Conservation (phyloP, 2,888 invertebrate species). For the Heteromurus nitidus region DNA sequence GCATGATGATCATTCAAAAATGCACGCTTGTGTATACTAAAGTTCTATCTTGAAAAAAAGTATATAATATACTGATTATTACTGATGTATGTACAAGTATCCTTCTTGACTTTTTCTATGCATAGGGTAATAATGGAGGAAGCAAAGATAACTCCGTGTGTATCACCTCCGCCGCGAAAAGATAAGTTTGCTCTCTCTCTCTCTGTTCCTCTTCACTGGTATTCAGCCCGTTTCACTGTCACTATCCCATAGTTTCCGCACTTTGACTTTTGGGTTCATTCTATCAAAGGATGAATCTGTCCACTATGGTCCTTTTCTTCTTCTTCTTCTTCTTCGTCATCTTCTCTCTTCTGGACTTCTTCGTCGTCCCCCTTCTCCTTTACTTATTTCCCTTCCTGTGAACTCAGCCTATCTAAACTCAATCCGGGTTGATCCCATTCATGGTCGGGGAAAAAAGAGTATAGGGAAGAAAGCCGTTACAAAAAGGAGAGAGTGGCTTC, state of each 20-base stretch:
- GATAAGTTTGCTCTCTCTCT: not conserved
- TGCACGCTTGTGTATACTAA: not conserved
- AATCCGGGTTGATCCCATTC: slow-evolving; percentile 71
- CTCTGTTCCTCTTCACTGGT: not conserved
- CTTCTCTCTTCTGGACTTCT: slow-evolving; percentile 11
- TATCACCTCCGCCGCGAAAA: not conserved
- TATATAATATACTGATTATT: no score
- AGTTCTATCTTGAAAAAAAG: not conserved
- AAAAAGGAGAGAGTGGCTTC: not conserved
- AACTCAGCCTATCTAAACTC: slow-evolving; percentile 44
- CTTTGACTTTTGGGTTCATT: slow-evolving; percentile 42
- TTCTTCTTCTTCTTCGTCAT: slow-evolving; percentile 8
- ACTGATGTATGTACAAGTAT: not conserved
- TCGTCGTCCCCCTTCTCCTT: no score
- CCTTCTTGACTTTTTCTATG: not conserved
- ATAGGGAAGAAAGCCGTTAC: not conserved
- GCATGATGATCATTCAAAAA: slow-evolving; percentile 25
- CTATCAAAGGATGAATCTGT: slow-evolving; percentile 56
- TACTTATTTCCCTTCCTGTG: slow-evolving; percentile 9
- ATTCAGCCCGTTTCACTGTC: slow-evolving; percentile 13
- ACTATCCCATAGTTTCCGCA: slow-evolving; percentile 37
- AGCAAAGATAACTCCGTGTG: slow-evolving; percentile 6
- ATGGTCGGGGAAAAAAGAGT: not conserved
- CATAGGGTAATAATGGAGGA: not conserved
- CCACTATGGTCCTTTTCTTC: slow-evolving; percentile 52